Evolutionary conservation across 1,140 invertebrate genomes (phyloP), one percentile per base, ranked within the genome.

Genomic region (Caenorhabditis inopinata): DNA sequence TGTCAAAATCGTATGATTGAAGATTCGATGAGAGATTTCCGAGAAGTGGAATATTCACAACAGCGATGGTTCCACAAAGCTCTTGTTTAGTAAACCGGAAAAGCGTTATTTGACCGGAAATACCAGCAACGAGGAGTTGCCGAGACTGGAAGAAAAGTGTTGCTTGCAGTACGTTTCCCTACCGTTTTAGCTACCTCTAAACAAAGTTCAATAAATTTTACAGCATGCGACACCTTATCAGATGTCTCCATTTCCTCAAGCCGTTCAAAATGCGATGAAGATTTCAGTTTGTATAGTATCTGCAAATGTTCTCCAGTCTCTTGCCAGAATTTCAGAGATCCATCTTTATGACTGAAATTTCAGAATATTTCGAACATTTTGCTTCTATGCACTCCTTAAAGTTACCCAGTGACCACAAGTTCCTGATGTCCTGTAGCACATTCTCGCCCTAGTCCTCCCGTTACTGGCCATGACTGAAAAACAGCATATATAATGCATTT

Each of bases 221-320:
- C 92, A n/a, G 95, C 95, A 89, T 98, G 93, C 2, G 95, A 95
- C 89, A 96, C 94, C 80, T 95, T 94, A 78, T 94, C 93, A 87
- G 89, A 89, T 91, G 88, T 89, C 18, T 82, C 89, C 90, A 85
- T 86, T 86, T 90, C 85, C 23, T 83, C 83, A 89, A 90, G 90
- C 83, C 89, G 87, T 89, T 96, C 94, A 91, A 97, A 96, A 73
- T 96, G 92, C 89, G 97, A 96, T 75, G 94, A 94, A 86, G 95
- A 97, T 91, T 98, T 98, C 85, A 98, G 90, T 92, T 97, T 97
- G 91, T 98, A 98, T 85, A 99, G 92, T 81, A 97, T 93, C 91
- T 96, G 95, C 14, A 99, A 91, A 38, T 89, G 89, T 78, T 90
- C 87, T 81, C 86, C 84, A 2, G 85, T 86, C 9, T 87, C 86